Evolutionary conservation across 37 sponge, comb jelly and placozoan species (phyloP), one percentile per base, ranked within the genome.

Genomic region (Hormiphora californensis): DNA sequence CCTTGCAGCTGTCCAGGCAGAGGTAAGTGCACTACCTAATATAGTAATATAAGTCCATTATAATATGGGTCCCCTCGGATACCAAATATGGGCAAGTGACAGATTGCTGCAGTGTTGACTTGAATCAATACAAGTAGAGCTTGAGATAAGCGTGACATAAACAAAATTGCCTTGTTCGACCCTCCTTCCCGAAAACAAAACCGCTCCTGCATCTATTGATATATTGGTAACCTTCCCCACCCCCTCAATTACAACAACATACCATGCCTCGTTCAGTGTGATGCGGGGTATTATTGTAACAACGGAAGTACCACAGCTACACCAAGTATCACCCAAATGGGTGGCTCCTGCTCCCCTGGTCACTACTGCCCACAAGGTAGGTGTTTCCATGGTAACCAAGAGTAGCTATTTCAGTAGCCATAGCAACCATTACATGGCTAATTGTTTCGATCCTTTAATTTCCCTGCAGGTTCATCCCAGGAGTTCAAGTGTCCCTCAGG

Each of bases 351-450:
- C 43, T 35, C 86, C 3, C 57, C 46, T 7, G 89, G 89, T 21
- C 55, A 86, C 43, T 88, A 87, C 63, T 88, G 89, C 57, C 21
- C 12, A 8, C 35, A 28, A 46, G 89, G 89, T 54, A 65, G n/a
- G n/a, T n/a, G n/a, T n/a, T n/a, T n/a, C n/a, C n/a, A n/a, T n/a
- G n/a, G n/a, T n/a, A n/a, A n/a, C n/a, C n/a, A n/a, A n/a, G n/a
- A n/a, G n/a, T n/a, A n/a, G n/a, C n/a, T n/a, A n/a, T n/a, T n/a
- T n/a, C n/a, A n/a, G n/a, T n/a, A n/a, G n/a, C n/a, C n/a, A n/a
- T n/a, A n/a, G n/a, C n/a, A n/a, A n/a, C n/a, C n/a, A n/a, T n/a
- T n/a, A n/a, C n/a, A n/a, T n/a, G n/a, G n/a, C n/a, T 49, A 15
- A 59, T 22, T 22, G 63, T 59, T 59, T n/a, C 25, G 25, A 59